Evolutionary conservation across 1,140 invertebrate species (phyloP).

Genomic region (Cylas formicarius): DNA sequence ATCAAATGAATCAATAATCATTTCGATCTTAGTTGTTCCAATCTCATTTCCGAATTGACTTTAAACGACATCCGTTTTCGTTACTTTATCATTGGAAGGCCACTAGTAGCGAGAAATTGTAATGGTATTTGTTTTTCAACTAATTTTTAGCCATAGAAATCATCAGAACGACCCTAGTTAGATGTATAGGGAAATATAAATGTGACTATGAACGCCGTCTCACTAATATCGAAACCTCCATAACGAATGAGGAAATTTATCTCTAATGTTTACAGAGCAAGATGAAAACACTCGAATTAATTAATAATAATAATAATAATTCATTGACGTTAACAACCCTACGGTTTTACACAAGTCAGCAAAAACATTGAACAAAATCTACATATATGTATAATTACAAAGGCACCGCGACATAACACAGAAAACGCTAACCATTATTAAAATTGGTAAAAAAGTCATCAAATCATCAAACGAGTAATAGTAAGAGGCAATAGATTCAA

Average conservation of each 20-base stretch:
- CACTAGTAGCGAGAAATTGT: not conserved
- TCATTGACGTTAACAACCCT: not conserved
- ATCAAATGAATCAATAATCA: no score
- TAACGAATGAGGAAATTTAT: not conserved
- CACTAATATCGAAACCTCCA: not conserved
- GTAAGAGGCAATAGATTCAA: no score
- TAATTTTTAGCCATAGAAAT: not conserved
- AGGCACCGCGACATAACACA: not conserved
- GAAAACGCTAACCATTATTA: not conserved
- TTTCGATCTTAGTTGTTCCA: no score
- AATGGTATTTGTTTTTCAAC: not conserved
- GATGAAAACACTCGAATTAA: conserved; percentile 4
- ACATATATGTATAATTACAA: no score
- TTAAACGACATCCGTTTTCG: not conserved
- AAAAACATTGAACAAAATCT: no score
- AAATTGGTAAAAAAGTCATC: not conserved
- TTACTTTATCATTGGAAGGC: not conserved
- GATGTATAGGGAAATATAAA: no score
- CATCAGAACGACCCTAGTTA: no score
- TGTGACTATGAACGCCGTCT: not conserved
- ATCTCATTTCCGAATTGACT: no score
- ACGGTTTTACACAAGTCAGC: conserved; percentile 1
- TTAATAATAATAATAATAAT: not conserved
- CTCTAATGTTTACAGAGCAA: not conserved
- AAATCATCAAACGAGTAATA: not conserved